Base-by-base conservation (phyloP, 2,113 vertebrate genomes). In the Sylvia atricapilla region DNA sequence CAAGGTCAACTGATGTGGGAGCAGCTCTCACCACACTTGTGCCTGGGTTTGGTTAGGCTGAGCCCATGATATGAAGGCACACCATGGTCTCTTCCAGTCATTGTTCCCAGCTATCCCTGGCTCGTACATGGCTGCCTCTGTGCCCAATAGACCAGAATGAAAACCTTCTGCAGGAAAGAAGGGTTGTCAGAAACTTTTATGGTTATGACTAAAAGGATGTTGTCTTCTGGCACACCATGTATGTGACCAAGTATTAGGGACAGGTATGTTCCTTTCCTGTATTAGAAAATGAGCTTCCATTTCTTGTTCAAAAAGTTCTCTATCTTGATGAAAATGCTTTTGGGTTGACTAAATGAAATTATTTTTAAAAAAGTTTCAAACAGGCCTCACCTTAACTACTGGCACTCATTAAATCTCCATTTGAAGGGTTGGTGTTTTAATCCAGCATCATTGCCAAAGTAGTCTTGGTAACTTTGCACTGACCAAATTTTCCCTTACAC, bases 401-500 rank as follows among this genome's bases (percentile, higher is more conserved):
- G 47, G 14, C 28, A 75, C 72, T 89, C 56, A 78, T 53, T 92
- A 95, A 84, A 59, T 92, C 55, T 62, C 87, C 43, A 24, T 73
- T 59, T 23, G 24, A 84, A 91, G 33, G 62, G 43, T 0, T 55
- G 41, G 20, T 81, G n/a, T 77, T 94, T 94, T 83, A 84, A 92
- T 80, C 59, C 60, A 90, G 31, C 47, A 52, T 50, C 37, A 15
- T 66, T 73, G 85, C 75, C 92, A 93, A 81, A 53, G n/a, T 22
- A 37, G 52, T 53, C 59, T 59, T 83, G 67, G 72, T 91, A 86
- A 91, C 50, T 76, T 20, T 83, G 67, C 75, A n/a, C 37, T 64
- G 30, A 95, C 75, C 55, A 90, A 59, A 59, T 93, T 95, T 95
- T 89, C 90, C 93, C 84, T 89, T 90, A 47, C 35, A 33, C 63